Base-by-base conservation (phyloP, 2,888 invertebrate genomes). In the Dexiosoma caninum region DNA sequence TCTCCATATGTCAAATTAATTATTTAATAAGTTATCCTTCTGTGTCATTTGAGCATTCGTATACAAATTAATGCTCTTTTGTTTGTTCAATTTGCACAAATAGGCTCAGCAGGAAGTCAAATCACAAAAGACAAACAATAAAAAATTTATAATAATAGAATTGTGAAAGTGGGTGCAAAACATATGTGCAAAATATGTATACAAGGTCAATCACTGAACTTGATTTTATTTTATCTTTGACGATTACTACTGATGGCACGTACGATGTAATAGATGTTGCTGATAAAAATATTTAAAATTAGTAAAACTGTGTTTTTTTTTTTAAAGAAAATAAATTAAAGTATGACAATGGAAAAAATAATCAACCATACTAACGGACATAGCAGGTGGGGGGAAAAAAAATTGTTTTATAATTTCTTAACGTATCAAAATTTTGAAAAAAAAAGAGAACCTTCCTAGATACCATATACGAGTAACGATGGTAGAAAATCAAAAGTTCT, bases 131-230 rank as follows among this genome's bases (percentile, higher is more conserved):
- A 19, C 27, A 12, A 1, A 32, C n/a, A n/a, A n/a, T n/a, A n/a
- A n/a, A n/a, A n/a, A n/a, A n/a, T n/a, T n/a, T n/a, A n/a, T n/a
- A n/a, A n/a, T n/a, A 59, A 62, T n/a, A 16, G 8, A 21, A 9
- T 21, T 64, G 5, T 35, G 4, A 35, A 64, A 3, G 16, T 51
- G 64, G 37, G 27, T 66, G 49, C 37, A 6, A 46, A 2, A 19
- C 1, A 21, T 9, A 9, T 42, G 19, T 44, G 19, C 40, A 40
- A 14, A 27, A 27, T 27, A n/a, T 40, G 40, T 14, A 12, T n/a
- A 9, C 46, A 67, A 69, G 69, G 69, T 27, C 35, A 67, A 46
- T 60, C 19, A 37, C 53, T 60, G 60, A 69, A 67, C 44, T 76
- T 76, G 60, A 14, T 16, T 23, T 21, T 49, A 49, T 40, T 66